Evolutionary conservation across 2,113 vertebrate genomes (phyloP).

Genomic region (Ranitomeya variabilis): DNA sequence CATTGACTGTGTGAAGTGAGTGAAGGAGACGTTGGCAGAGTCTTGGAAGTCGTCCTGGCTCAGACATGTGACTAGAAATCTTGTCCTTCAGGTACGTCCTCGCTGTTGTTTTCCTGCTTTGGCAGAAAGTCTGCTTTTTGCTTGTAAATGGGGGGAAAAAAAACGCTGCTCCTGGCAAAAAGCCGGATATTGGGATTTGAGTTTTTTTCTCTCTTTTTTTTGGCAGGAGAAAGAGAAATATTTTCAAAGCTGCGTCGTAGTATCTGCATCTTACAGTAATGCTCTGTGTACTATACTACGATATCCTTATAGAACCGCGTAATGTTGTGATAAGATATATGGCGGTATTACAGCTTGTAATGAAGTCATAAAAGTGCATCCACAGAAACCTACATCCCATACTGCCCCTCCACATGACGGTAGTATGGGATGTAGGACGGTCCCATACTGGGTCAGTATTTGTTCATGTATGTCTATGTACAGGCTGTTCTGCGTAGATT

Average conservation of each 20-base stretch:
- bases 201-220: background rate
- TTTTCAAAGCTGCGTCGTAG: background rate
- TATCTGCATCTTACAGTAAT: background rate
- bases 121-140: constrained; percentile 1
- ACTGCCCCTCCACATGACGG: too few species aligned
- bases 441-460: too few species aligned
- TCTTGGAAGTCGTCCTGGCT: constrained; percentile 67
- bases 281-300: background rate
- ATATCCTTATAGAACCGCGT: background rate
- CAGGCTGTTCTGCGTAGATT: too few species aligned
- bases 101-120: constrained; percentile 63
- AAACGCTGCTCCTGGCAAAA: background rate
- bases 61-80: constrained; percentile 65
- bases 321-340: background rate
- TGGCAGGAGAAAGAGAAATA: background rate
- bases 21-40: constrained; percentile 61
- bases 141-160: background rate
- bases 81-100: constrained; percentile 69
- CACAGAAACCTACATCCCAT: background rate
- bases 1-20: constrained; percentile 62
- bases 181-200: constrained; percentile 4
- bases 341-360: background rate
- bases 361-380: background rate
- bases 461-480: too few species aligned
- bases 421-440: too few species aligned